Conservation (phyloP, 2,888 invertebrate species). For the Philopedon plagiatum region DNA sequence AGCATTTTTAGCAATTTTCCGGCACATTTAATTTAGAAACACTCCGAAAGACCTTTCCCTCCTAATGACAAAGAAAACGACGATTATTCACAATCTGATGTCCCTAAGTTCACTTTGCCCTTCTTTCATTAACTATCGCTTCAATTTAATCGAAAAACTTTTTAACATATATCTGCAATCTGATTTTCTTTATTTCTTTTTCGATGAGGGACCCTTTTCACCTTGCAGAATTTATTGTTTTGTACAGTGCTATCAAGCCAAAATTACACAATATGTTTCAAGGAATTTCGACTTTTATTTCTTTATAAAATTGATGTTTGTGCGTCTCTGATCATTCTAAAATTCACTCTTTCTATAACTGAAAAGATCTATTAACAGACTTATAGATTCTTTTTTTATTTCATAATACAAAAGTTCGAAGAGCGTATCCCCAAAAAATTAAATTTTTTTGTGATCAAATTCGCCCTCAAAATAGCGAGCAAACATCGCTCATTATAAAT, state of each 20-base stretch:
- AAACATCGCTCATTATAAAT: no score
- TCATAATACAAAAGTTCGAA: no score
- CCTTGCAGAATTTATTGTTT: slow-evolving; percentile 19
- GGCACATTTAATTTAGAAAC: slow-evolving; percentile 44
- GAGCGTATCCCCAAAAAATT: no score
- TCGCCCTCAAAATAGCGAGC: no score
- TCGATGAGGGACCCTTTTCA: slow-evolving; percentile 24
- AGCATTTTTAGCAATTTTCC: slow-evolving; percentile 42
- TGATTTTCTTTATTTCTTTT: slow-evolving; percentile 43
- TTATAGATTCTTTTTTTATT: no score
- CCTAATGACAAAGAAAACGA: slow-evolving; percentile 57
- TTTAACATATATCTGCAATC: slow-evolving; percentile 61
- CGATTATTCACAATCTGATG: slow-evolving; percentile 65
- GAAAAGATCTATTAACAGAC: no score
- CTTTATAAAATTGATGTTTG: no score
- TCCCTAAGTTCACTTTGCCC: slow-evolving; percentile 44
- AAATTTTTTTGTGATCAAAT: no score
- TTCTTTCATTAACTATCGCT: slow-evolving; percentile 48
- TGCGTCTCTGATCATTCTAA: no score
- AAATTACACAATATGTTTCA: background rate
- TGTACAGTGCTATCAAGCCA: background rate
- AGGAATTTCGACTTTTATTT: background rate
- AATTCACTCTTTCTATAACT: no score
- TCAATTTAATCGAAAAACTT: slow-evolving; percentile 63
- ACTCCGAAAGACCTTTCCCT: slow-evolving; percentile 39